A percentile compares a stretch with the other conserved stretches of the same genome.
Evolutionary conservation across 2,888 invertebrate genomes (phyloP).

Genomic region (Erebia epiphron): DNA sequence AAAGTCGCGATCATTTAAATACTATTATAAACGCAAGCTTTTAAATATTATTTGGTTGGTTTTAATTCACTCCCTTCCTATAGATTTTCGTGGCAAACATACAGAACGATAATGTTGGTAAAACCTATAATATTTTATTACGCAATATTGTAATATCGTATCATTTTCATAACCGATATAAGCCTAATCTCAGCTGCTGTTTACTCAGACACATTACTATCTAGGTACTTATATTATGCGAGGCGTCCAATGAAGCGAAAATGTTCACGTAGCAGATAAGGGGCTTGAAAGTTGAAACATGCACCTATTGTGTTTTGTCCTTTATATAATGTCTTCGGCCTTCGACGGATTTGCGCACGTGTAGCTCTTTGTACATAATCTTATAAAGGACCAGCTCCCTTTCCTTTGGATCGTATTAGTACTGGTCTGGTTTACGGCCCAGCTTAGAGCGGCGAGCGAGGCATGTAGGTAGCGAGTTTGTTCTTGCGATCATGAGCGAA

Average conservation of each 20-base stretch:
- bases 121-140: neutral
- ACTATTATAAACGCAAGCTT: too few relatives aligned
- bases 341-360: conserved; percentile 13
- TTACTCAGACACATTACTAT: conserved; percentile 7
- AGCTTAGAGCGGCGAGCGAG: neutral
- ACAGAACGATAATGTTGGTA: too few relatives aligned
- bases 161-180: conserved; percentile 1
- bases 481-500: neutral
- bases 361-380: neutral
- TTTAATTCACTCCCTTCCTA: too few relatives aligned
- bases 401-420: neutral
- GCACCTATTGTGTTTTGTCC: conserved; percentile 21
- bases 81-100: too few relatives aligned
- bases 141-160: neutral
- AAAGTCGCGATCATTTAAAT: too few relatives aligned
- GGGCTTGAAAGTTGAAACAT: conserved; percentile 19
- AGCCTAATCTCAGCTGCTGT: conserved; percentile 8
- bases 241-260: conserved; percentile 21
- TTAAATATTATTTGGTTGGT: too few relatives aligned
- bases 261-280: conserved; percentile 8
- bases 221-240: conserved; percentile 1
- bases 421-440: neutral
- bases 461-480: neutral
- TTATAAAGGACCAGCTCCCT: conserved; percentile 2
- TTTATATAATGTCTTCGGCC: conserved; percentile 23